A percentile compares a stretch with the other conserved stretches of the same genome.
phyloP scores from a whole-genome alignment of 2,888 invertebrate species.

The Acrobeloides nanus region DNA sequence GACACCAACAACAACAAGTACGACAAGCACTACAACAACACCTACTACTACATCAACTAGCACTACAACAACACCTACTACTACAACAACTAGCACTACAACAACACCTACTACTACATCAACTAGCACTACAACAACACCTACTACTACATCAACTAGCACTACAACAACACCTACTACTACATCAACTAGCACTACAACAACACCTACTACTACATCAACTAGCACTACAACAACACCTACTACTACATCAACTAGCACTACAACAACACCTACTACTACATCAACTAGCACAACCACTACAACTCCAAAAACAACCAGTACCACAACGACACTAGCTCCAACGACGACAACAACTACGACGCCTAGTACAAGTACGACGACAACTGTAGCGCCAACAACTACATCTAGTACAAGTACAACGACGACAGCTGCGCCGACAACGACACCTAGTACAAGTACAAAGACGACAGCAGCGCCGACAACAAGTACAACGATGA shows the following conservation, averaged over 20 bases:
- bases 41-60: background rate
- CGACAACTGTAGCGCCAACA: background rate
- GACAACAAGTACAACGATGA: background rate
- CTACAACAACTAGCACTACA: background rate
- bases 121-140: background rate
- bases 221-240: background rate
- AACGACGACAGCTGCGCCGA: background rate
- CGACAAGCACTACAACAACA: too few relatives aligned
- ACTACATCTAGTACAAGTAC: background rate
- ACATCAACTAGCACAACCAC: background rate
- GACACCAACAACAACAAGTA: too few relatives aligned
- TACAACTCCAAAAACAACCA: background rate
- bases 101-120: background rate
- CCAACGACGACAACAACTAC: background rate
- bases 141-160: too few relatives aligned
- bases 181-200: too few relatives aligned
- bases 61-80: background rate
- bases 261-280: background rate
- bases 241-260: background rate
- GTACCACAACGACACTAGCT: background rate
- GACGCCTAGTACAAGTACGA: background rate
- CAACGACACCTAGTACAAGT: background rate
- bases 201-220: too few relatives aligned
- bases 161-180: too few relatives aligned
- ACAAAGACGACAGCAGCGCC: background rate